Evolutionary conservation across 2,888 invertebrate genomes (phyloP), one percentile per base, ranked within the genome.

Genomic region (Pecten maximus): DNA sequence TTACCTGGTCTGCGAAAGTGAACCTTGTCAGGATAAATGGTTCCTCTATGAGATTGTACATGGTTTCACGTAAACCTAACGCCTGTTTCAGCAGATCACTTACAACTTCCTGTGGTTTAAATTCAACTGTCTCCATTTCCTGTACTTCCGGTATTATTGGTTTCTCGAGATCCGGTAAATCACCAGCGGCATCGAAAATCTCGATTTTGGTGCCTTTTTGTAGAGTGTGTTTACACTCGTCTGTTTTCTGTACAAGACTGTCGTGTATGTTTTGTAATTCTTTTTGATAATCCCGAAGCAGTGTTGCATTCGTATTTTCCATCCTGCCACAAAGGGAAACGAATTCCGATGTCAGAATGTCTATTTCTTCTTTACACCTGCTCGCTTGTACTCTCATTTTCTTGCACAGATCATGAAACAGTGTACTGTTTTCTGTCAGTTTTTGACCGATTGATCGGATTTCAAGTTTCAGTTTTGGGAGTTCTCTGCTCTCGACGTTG

Each of bases 341-440:
- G 23, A 74, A 74, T 74, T 28, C 35, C 10, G 6, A 1, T 28
- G 74, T 35, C 23, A 74, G 16, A 28, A 1, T 28, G 28, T 74
- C 74, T 74, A 74, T 74, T 35, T 74, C 74, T 35, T 28, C 74
- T 74, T 74, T 74, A 35, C 74, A 74, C 35, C 35, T 74, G 74
- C 3, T 74, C 10, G 74, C 74, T 74, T 74, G 74, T 28, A 23
- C 35, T 74, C 35, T 74, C 28, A 74, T 28, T 74, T 74, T 74
- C 74, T 74, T 74, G 35, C 28, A 28, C 10, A 28, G 28, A 8
- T 74, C 74, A 10, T 35, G 2, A 74, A 35, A 35, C 15, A 35
- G 8, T 74, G 6, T 28, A 2, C 74, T 74, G 74, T 74, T 74
- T 28, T 74, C 74, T 35, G 28, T 16, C 0, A 74, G 28, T 35